Evolutionary conservation across 2,888 invertebrate genomes (phyloP).

Genomic region (Hypselothyrea guttata): DNA sequence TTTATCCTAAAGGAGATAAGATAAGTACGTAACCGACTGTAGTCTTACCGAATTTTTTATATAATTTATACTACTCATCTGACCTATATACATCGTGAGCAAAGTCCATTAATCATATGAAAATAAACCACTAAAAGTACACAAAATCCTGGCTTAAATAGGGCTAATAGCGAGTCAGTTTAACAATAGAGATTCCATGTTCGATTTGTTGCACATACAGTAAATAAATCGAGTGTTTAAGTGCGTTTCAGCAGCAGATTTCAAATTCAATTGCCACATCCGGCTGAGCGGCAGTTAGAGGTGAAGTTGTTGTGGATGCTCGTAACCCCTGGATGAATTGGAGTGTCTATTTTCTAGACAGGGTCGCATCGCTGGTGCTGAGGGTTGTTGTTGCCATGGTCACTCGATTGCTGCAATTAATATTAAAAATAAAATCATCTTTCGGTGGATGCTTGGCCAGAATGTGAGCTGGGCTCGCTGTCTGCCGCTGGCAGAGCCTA

Average conservation of each 20-base stretch:
- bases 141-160: too few relatives aligned
- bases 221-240: constrained; percentile 10
- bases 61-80: too few relatives aligned
- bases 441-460: constrained; percentile 48
- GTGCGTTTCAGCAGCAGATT: constrained; percentile 31
- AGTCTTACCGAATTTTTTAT: too few relatives aligned
- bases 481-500: constrained; percentile 38
- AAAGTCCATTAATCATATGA: too few relatives aligned
- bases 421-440: constrained; percentile 70
- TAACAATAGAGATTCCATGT: neutral
- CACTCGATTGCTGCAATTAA: constrained; percentile 76
- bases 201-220: constrained; percentile 1
- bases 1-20: too few relatives aligned
- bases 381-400: constrained; percentile 72
- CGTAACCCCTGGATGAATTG: neutral
- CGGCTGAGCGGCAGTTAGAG: constrained; percentile 35
- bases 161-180: neutral
- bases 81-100: too few relatives aligned
- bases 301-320: constrained; percentile 26
- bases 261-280: constrained; percentile 67
- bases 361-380: constrained; percentile 25
- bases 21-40: too few relatives aligned
- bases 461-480: constrained; percentile 22
- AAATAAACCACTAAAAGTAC: too few relatives aligned
- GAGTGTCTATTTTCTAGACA: constrained; percentile 23